These are phyloP conservation scores for Leptinotarsa juncta DNA, from an alignment of 2,888 invertebrate species.

Conservation along the genomic window DNA sequence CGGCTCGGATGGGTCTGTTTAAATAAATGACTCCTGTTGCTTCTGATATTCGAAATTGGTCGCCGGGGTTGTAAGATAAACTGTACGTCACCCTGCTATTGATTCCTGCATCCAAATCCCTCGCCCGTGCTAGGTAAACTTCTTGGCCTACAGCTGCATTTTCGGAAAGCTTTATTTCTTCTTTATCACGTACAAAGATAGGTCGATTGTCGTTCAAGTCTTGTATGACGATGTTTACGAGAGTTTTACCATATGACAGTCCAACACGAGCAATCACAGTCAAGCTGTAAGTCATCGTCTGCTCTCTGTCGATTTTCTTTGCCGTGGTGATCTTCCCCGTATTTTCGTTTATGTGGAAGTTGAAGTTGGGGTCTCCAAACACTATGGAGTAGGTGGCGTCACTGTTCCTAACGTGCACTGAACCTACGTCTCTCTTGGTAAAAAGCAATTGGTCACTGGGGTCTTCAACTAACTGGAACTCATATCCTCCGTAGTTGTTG, in stretches of 20 bases:
- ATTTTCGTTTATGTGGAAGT: conserved; percentile 84
- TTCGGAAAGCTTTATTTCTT: conserved; percentile 84
- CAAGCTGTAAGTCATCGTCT: conserved; percentile 79
- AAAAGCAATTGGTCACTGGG: conserved; percentile 72
- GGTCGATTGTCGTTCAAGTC: conserved; percentile 96
- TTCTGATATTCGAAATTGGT: conserved; percentile 85
- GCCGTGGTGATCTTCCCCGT: conserved; percentile 84
- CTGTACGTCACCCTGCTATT: conserved; percentile 88
- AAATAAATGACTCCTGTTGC: conserved; percentile 91
- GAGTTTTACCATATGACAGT: conserved; percentile 80
- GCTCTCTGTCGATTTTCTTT: conserved; percentile 87
- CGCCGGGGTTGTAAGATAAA: conserved; percentile 82
- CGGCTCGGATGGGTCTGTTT: conserved; percentile 80
- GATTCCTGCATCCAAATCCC: conserved; percentile 88
- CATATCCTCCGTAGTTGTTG: conserved; percentile 80
- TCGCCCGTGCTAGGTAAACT: conserved; percentile 87
- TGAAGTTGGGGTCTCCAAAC: conserved; percentile 81
- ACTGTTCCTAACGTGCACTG: conserved; percentile 71
- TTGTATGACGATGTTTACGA: conserved; percentile 82
- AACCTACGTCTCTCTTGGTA: conserved; percentile 80
- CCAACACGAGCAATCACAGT: conserved; percentile 84
- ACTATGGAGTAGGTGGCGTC: conserved; percentile 78
- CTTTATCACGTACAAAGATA: conserved; percentile 81
- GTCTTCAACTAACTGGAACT: conserved; percentile 87
- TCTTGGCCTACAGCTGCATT: conserved; percentile 95